These are phyloP conservation scores for Ciconia boyciana DNA, from an alignment of 2,113 vertebrate genomes.

Conservation along the genomic window DNA sequence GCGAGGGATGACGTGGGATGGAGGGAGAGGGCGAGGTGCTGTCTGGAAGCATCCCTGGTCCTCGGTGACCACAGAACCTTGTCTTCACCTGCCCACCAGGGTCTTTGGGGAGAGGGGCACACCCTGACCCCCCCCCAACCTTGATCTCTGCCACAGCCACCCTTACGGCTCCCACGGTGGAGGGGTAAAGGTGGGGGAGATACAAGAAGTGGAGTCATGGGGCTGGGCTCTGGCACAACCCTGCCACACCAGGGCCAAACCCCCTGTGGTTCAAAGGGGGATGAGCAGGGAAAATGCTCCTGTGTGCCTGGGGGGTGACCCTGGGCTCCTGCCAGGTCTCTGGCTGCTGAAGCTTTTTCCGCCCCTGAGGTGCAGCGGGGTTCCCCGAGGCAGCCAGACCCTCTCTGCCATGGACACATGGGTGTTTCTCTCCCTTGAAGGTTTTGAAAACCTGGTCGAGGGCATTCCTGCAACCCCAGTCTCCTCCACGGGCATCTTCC, in stretches of 20 bases:
- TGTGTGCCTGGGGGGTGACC: not conserved
- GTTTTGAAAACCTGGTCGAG: not conserved
- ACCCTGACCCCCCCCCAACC: accelerated
- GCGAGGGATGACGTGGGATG: not conserved
- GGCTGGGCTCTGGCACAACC: not conserved
- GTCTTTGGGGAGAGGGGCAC: not conserved
- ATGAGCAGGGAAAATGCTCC: not conserved
- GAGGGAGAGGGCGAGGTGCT: not conserved
- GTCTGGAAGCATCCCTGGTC: not conserved
- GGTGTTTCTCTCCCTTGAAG: not conserved
- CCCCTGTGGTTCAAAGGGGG: accelerated
- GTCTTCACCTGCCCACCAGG: not conserved
- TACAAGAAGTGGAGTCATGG: not conserved
- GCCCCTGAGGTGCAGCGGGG: not conserved
- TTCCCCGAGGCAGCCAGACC: not conserved
- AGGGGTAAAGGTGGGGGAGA: not conserved
- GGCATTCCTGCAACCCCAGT: not conserved
- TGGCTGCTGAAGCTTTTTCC: not conserved
- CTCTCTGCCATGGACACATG: accelerated
- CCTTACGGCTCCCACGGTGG: accelerated
- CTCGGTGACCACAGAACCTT: not conserved
- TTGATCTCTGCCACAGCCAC: not conserved
- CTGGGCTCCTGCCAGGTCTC: not conserved
- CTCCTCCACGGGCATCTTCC: not conserved
- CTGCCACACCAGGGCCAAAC: not conserved